phyloP scores from a whole-genome alignment of 2,113 vertebrate species.

The Thymallus thymallus region DNA sequence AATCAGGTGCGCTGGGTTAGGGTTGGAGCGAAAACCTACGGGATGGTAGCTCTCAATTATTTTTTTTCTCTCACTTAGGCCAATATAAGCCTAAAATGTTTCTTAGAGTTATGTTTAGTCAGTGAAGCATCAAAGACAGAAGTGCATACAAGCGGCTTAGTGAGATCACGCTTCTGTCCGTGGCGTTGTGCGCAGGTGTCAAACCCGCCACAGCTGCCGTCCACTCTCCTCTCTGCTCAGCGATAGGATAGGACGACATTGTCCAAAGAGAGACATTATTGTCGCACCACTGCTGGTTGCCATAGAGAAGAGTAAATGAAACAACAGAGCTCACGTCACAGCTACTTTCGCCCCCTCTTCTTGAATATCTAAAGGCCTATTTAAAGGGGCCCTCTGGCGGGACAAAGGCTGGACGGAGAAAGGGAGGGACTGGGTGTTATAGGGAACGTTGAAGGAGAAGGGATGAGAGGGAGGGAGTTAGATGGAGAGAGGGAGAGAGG shows the following conservation, averaged over 20 bases:
- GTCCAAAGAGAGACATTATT: constrained; percentile 95
- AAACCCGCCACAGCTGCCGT: constrained; percentile 66
- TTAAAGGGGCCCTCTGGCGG: constrained; percentile 73
- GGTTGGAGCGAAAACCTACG: no score
- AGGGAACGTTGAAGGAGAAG: constrained; percentile 6
- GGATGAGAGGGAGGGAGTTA: background rate
- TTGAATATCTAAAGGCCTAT: constrained; percentile 76
- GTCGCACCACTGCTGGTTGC: constrained; percentile 86
- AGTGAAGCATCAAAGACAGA: constrained; percentile 23
- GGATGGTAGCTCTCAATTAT: no score
- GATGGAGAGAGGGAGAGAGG: constrained; percentile 1
- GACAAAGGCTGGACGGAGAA: constrained; percentile 73
- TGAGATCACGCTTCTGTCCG: constrained; percentile 48
- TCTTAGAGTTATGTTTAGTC: background rate
- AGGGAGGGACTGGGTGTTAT: constrained; percentile 30
- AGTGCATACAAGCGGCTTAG: constrained; percentile 59
- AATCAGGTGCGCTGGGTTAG: no score
- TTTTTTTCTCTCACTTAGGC: no score
- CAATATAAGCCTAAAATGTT: background rate
- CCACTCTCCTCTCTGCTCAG: constrained; percentile 57
- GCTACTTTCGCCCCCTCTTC: constrained; percentile 53
- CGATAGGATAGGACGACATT: constrained; percentile 82
- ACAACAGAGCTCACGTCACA: constrained; percentile 81
- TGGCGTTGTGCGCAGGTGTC: constrained; percentile 54
- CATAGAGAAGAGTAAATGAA: constrained; percentile 91